Evolutionary conservation across 2,797 vertebrate genomes (phyloP), one percentile per base, ranked within the genome.

Genomic region (Sciurus vulgaris): DNA sequence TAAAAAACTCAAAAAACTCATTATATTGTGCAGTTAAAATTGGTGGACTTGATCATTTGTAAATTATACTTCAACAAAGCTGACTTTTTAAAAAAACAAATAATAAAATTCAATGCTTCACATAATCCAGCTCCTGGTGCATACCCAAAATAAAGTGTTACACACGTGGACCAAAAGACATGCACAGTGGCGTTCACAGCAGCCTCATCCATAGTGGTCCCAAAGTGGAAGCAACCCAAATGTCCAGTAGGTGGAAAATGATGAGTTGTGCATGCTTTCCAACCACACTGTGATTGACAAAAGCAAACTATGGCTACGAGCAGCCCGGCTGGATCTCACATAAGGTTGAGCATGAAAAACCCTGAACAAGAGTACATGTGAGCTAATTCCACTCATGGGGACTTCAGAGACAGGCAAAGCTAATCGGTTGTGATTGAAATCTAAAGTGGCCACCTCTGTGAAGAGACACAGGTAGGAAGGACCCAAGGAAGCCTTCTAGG

Each of bases 401-500:
- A 41, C 41, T 86, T 84, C n/a, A 61, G 77, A 89, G 89, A 70
- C 22, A 79, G 20, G 78, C 69, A 84, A 79, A 70, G 65, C 22
- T 41, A 22, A 67, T 38, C 24, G 7, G 2, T 24, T 2, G 72
- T 63, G 47, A 83, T 18, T 13, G 14, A 49, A 70, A 3, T 65
- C 54, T 30, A 72, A 85, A 44, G 33, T 4, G 30, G 13, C 28
- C 3, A 12, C 26, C 17, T 56, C 15, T 56, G 20, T 12, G 4
- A 24, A 47, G 49, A 51, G 33, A 33, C 1, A 2, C 51, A n/a
- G n/a, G 3, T 7, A 2, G 0, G 1, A 5, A 15, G 4, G 30
- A 12, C 3, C 0, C 4, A 1, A 26, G 7, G 44, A 22, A 28
- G 8, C 17, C 11, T 49, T 24, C 17, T 41, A 2, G 18, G 59